A percentile compares a stretch with the other conserved stretches of the same genome.
These are phyloP conservation scores for Nezara viridula DNA, from an alignment of 2,888 invertebrate genomes.

Conservation along the genomic window DNA sequence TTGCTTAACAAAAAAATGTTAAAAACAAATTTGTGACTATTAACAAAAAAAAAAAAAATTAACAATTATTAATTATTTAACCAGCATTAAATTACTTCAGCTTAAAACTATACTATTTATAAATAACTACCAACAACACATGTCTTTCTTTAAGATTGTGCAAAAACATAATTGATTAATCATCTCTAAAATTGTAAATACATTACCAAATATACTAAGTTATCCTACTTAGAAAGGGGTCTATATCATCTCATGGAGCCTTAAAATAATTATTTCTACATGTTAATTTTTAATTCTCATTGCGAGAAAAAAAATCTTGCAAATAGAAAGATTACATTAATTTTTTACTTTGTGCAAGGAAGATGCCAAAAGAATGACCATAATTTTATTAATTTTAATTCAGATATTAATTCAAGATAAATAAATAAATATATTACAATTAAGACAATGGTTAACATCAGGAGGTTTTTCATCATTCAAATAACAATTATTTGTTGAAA, in stretches of 20 bases:
- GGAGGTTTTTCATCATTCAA: too few species aligned
- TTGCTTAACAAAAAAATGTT: neutral
- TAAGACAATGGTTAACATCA: too few species aligned
- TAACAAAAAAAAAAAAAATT: neutral
- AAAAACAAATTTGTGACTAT: neutral
- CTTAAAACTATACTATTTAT: neutral
- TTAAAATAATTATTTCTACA: too few species aligned
- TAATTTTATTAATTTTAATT: neutral
- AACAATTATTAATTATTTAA: neutral
- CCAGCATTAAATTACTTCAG: neutral
- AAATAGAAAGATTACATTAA: neutral
- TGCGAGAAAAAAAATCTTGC: too few species aligned
- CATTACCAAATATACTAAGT: neutral
- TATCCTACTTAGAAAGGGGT: too few species aligned
- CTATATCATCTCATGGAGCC: too few species aligned
- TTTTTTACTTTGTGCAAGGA: neutral
- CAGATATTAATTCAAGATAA: too few species aligned
- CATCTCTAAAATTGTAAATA: neutral
- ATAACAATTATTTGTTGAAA: too few species aligned
- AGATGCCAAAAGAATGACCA: neutral
- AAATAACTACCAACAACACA: neutral
- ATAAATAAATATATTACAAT: too few species aligned
- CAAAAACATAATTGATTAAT: neutral
- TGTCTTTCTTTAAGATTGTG: neutral
- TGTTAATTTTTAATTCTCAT: neutral